phyloP scores from a whole-genome alignment of 2,113 vertebrate species.

The Origma solitaria region DNA sequence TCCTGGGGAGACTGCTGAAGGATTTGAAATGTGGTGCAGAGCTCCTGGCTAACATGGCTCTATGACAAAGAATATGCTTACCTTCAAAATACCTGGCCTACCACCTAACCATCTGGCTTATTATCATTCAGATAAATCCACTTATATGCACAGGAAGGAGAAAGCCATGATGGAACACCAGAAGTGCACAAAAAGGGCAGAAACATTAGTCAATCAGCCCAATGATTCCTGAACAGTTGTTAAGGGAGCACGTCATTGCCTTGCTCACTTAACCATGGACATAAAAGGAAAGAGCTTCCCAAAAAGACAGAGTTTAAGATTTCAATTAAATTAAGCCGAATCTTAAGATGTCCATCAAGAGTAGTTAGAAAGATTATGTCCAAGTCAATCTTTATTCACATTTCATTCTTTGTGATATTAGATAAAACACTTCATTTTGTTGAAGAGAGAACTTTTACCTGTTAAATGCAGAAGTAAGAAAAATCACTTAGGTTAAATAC shows the following conservation, averaged over 20 bases:
- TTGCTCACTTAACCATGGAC: slow-evolving; percentile 50
- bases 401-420: slow-evolving; percentile 23
- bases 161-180: slow-evolving; percentile 24
- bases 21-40: slow-evolving; percentile 52
- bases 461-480: background rate
- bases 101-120: slow-evolving; percentile 56
- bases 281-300: slow-evolving; percentile 37
- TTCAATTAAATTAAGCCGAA: slow-evolving; percentile 50
- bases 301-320: slow-evolving; percentile 42
- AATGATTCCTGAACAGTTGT: background rate
- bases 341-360: slow-evolving; percentile 36
- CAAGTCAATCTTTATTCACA: slow-evolving; percentile 40
- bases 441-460: background rate
- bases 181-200: slow-evolving; percentile 49
- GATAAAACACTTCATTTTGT: slow-evolving; percentile 30
- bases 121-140: slow-evolving; percentile 46
- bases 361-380: slow-evolving; percentile 42
- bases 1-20: slow-evolving; percentile 64
- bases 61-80: slow-evolving; percentile 66
- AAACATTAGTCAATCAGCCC: slow-evolving; percentile 36
- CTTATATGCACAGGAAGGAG: background rate
- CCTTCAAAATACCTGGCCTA: slow-evolving; percentile 59
- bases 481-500: background rate
- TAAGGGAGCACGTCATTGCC: slow-evolving; percentile 42
- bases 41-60: slow-evolving; percentile 49